phyloP scores from a whole-genome alignment of 1,140 invertebrate species.

The Drosophila ananassae region DNA sequence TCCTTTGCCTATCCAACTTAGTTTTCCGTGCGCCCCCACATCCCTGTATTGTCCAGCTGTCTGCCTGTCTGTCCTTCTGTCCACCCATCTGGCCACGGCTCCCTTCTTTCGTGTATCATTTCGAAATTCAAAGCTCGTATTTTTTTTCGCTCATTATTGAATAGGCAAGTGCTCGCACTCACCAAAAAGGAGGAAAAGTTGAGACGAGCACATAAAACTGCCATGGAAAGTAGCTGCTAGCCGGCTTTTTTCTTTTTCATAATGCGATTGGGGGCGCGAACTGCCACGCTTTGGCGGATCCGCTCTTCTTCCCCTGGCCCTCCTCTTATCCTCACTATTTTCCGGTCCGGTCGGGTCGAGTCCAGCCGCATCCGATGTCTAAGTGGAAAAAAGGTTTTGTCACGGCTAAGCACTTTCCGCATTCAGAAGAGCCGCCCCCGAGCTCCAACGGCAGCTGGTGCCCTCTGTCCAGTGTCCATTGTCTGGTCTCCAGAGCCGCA shows the following conservation, averaged over 20 bases:
- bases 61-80: slow-evolving; percentile 23
- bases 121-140: slow-evolving; percentile 72
- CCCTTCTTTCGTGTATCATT: slow-evolving; percentile 55
- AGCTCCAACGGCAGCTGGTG: slow-evolving; percentile 32
- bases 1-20: slow-evolving; percentile 53
- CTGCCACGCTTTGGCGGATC: slow-evolving; percentile 41
- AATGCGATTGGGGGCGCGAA: slow-evolving; percentile 61
- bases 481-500: slow-evolving; percentile 27
- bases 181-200: slow-evolving; percentile 27
- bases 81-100: background rate
- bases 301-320: background rate
- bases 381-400: slow-evolving; percentile 77
- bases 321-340: background rate
- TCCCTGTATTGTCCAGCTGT: background rate
- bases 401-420: slow-evolving; percentile 73
- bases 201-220: slow-evolving; percentile 58
- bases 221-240: slow-evolving; percentile 64
- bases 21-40: slow-evolving; percentile 36
- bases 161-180: slow-evolving; percentile 36
- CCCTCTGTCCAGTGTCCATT: slow-evolving; percentile 5
- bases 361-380: slow-evolving; percentile 32
- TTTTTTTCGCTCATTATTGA: slow-evolving; percentile 69
- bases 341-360: slow-evolving; percentile 12
- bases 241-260: slow-evolving; percentile 44
- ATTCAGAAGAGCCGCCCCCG: slow-evolving; percentile 55